These are phyloP conservation scores for Xenopus borealis DNA, from an alignment of 2,113 vertebrate genomes.

Conservation along the genomic window DNA sequence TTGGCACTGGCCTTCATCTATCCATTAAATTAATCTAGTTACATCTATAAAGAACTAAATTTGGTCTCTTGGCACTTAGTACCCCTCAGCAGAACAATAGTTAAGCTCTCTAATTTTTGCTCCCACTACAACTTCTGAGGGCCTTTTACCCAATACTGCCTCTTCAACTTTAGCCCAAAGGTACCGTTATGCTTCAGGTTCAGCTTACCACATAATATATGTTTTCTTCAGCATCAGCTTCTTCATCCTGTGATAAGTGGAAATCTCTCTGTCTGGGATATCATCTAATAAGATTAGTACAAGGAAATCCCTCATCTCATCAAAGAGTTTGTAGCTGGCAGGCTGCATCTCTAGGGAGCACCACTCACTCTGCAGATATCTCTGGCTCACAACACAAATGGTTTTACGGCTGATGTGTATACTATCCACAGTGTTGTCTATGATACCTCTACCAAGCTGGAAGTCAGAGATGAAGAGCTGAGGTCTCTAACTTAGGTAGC, in stretches of 20 bases:
- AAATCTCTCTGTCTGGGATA: conserved; percentile 71
- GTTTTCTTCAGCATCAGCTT: conserved; percentile 81
- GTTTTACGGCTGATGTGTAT: conserved; percentile 81
- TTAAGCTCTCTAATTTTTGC: too few relatives aligned
- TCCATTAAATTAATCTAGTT: too few relatives aligned
- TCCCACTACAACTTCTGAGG: conserved; percentile 4
- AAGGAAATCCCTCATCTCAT: conserved; percentile 77
- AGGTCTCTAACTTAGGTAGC: conserved; percentile 69
- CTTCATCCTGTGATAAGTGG: conserved; percentile 76
- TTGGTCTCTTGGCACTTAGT: too few relatives aligned
- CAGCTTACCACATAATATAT: conserved; percentile 77
- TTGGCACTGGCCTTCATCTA: too few relatives aligned
- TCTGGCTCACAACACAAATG: conserved; percentile 76
- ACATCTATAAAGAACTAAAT: too few relatives aligned
- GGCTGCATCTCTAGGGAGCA: conserved; percentile 82
- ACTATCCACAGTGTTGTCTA: conserved; percentile 82
- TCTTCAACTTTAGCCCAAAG: conserved; percentile 78
- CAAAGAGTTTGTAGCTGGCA: conserved; percentile 81
- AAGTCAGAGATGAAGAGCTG: conserved; percentile 79
- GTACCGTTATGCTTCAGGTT: conserved; percentile 61
- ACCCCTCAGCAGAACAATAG: too few relatives aligned
- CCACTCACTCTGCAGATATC: conserved; percentile 78
- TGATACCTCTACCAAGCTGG: conserved; percentile 68
- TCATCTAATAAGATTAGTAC: conserved; percentile 78
- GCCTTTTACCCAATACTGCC: conserved; percentile 60